Conservation (phyloP, 2,113 vertebrate species). For the Indicator maculatus region DNA sequence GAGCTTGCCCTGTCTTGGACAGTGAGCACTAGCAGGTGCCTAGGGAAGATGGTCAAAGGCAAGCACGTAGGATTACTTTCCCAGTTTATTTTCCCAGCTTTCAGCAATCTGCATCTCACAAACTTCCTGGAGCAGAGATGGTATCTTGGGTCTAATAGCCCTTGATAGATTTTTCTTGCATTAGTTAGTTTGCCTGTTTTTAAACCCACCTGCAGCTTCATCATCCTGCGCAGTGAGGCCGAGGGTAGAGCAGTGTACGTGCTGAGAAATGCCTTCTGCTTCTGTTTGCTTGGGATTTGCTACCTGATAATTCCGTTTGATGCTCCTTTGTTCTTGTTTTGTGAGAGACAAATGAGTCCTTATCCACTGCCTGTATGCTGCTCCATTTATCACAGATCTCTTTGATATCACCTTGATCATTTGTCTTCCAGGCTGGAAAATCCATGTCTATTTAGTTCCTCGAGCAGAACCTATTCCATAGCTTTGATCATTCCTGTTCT, state of each 20-base stretch:
- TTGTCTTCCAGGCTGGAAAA: constrained; percentile 56
- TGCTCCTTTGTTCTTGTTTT: constrained; percentile 31
- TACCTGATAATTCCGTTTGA: constrained; percentile 31
- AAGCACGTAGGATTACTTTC: background rate
- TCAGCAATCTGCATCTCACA: constrained; percentile 48
- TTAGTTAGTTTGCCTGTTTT: constrained; percentile 44
- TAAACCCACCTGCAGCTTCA: constrained; percentile 6
- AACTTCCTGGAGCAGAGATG: constrained; percentile 64
- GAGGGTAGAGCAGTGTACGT: background rate
- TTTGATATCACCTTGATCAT: constrained; percentile 45
- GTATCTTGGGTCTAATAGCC: constrained; percentile 41
- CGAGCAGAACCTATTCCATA: constrained; percentile 16
- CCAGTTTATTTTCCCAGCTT: constrained; percentile 45
- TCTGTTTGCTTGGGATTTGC: constrained; percentile 31
- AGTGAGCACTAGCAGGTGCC: background rate
- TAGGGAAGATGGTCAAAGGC: background rate
- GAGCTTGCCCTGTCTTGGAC: background rate
- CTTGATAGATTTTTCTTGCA: constrained; percentile 48
- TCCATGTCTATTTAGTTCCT: constrained; percentile 26
- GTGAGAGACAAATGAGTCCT: constrained; percentile 45
- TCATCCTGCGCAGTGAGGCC: constrained; percentile 4
- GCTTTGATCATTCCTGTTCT: constrained; percentile 57
- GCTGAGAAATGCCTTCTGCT: background rate
- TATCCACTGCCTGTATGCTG: background rate
- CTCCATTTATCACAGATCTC: constrained; percentile 42